Percentiles rank a stretch among this genome's conserved stretches.
These are phyloP conservation scores for Arrhopalites spinosus DNA, from an alignment of 2,888 invertebrate species.

Conservation along the genomic window DNA sequence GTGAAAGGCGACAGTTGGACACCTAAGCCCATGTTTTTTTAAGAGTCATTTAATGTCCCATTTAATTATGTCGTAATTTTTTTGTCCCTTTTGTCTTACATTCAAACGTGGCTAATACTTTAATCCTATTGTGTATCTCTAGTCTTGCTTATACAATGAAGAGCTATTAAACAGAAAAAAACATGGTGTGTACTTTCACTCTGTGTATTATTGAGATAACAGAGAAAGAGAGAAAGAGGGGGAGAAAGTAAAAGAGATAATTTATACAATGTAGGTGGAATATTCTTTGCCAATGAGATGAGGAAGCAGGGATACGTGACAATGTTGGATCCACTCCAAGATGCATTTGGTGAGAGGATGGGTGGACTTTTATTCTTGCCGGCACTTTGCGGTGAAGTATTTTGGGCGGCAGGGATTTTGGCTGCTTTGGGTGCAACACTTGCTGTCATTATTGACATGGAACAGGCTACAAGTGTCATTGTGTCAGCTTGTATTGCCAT, in stretches of 20 bases:
- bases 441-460: slow-evolving; percentile 66
- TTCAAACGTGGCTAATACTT: too few relatives aligned
- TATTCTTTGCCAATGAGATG: slow-evolving; percentile 73
- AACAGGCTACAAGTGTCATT: slow-evolving; percentile 64
- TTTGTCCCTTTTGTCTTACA: too few relatives aligned
- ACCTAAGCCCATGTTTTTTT: not conserved
- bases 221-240: too few relatives aligned
- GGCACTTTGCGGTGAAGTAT: slow-evolving; percentile 72
- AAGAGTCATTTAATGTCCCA: not conserved
- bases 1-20: not conserved
- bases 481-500: slow-evolving; percentile 67
- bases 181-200: too few relatives aligned
- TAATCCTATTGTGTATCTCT: too few relatives aligned
- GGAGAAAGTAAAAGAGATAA: too few relatives aligned
- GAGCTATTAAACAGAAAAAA: too few relatives aligned
- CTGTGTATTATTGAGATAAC: too few relatives aligned
- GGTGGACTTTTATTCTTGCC: slow-evolving; percentile 71
- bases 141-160: too few relatives aligned
- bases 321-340: slow-evolving; percentile 74
- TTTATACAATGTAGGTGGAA: too few relatives aligned
- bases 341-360: slow-evolving; percentile 70
- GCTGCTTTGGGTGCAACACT: slow-evolving; percentile 64
- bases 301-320: slow-evolving; percentile 71
- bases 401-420: slow-evolving; percentile 63
- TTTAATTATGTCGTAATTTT: not conserved